Conservation (phyloP, 2,113 vertebrate species). For the Eulacestoma nigropectus region DNA sequence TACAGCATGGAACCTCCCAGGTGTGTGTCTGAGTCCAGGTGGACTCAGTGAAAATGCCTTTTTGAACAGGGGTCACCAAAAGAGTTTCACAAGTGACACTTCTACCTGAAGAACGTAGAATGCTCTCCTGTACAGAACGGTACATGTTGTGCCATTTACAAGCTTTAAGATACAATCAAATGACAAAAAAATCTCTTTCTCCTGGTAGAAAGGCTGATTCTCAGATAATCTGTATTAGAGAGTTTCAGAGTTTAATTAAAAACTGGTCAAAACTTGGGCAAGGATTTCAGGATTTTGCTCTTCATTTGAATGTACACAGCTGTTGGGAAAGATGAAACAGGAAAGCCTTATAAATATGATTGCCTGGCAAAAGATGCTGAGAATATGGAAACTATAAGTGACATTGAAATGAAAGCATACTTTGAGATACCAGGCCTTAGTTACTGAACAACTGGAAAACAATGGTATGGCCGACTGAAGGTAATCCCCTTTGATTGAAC, state of each 20-base stretch:
- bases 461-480: too few species aligned
- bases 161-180: not conserved
- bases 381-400: too few species aligned
- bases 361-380: too few species aligned
- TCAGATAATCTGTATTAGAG: not conserved
- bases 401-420: too few species aligned
- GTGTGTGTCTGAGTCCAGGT: not conserved
- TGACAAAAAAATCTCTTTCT: not conserved
- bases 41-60: not conserved
- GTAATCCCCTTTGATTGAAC: too few species aligned
- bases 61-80: not conserved
- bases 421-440: too few species aligned
- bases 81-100: not conserved
- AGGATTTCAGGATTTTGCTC: not conserved
- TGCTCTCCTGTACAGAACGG: not conserved
- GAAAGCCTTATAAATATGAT: too few species aligned
- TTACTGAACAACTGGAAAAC: too few species aligned
- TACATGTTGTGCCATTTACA: too few species aligned
- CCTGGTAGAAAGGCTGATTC: not conserved
- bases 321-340: too few species aligned
- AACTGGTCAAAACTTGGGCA: not conserved
- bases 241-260: not conserved
- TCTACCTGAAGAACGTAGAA: fast-evolving
- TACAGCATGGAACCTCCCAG: not conserved
- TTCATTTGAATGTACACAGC: not conserved